These are phyloP conservation scores for Macrophya annulata DNA, from an alignment of 2,888 invertebrate species.

Conservation along the genomic window DNA sequence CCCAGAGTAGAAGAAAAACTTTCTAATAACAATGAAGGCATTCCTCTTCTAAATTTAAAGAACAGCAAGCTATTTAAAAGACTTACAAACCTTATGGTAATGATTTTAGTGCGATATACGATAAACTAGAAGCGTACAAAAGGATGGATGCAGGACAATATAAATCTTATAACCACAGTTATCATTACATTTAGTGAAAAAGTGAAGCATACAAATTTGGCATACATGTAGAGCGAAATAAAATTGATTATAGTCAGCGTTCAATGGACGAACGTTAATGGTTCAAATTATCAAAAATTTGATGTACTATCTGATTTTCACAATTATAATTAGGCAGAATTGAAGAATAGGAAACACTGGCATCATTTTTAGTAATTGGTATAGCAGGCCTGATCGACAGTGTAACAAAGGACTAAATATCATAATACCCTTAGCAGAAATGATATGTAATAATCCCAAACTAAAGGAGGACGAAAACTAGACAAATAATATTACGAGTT, in stretches of 20 bases:
- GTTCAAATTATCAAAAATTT: neutral
- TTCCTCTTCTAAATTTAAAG: neutral
- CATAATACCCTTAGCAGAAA: neutral
- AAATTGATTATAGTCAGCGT: neutral
- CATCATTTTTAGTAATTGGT: constrained; percentile 27
- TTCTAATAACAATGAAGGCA: neutral
- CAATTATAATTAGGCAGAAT: neutral
- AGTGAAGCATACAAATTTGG: neutral
- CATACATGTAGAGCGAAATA: neutral
- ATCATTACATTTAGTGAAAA: neutral
- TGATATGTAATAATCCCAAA: neutral
- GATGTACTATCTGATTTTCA: neutral
- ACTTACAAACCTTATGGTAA: neutral
- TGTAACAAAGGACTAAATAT: neutral
- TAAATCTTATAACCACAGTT: neutral
- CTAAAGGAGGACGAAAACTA: neutral
- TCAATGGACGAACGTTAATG: neutral
- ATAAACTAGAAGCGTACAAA: constrained; percentile 32
- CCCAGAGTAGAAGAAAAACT: neutral
- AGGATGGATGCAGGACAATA: constrained; percentile 37
- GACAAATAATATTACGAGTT: neutral
- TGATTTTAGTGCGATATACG: neutral
- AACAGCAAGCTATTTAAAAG: constrained; percentile 9
- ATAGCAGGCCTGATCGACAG: constrained; percentile 32
- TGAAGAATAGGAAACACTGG: neutral